Base-by-base conservation (phyloP, 2,113 vertebrate species). In the Malaclemys terrapin region DNA sequence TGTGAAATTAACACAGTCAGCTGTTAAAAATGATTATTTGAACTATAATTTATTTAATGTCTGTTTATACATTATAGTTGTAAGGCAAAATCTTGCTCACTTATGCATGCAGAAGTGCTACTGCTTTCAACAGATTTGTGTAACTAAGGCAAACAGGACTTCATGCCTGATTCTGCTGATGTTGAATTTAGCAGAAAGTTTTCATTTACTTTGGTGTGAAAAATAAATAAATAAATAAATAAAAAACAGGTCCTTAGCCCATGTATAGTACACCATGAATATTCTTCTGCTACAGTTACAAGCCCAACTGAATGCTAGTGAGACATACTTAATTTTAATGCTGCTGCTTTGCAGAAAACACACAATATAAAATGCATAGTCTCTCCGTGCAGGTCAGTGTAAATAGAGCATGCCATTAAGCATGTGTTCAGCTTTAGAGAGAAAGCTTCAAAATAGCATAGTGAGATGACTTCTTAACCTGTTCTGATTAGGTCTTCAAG, bases 281-380 rank as follows among this genome's bases (percentile, higher is more conserved):
- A 16, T 2, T 6, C 1, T 0, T 49, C 52, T 65, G 3, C n/a
- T n/a, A 27, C 12, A 0, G 1, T 2, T 65, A 31, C 17, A 62
- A 11, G 13, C 54, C 31, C 35, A 10, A 31, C 49, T 89, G 80
- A 35, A 20, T 84, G 76, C 75, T 45, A 1, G 27, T 54, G 59
- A 72, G 47, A 1, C 16, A 1, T 0, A 3, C 2, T 2, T 25
- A 24, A 1, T 4, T 29, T 84, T 1, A 0, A 27, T 59, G 4
- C 5, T 2, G 53, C 1, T 10, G 3, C 38, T 89, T 79, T 75
- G 76, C n/a, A 80, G 62, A 69, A 59, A 1, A 4, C 4, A 8
- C 90, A 76, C 52, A 69, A 1, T 1, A 49, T 14, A 52, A 69
- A 87, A 19, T 12, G 47, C 45, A 89, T n/a, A 17, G 13, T 72